Evolutionary conservation across 2,797 vertebrate species (phyloP).

Genomic region (Florisuga fusca): DNA sequence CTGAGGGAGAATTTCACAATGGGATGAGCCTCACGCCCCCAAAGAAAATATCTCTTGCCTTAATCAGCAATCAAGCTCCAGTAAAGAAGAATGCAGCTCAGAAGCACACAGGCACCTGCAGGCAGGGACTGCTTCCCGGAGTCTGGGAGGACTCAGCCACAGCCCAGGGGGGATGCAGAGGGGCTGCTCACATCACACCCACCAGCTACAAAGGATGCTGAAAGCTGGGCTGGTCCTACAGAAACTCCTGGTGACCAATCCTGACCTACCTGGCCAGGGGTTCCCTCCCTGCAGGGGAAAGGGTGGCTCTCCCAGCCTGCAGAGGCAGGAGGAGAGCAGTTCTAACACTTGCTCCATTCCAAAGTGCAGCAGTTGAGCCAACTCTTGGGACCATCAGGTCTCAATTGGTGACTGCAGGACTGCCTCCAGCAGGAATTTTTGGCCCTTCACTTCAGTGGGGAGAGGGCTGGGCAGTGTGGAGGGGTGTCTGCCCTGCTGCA

Average conservation of each 20-base stretch:
- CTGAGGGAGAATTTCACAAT: constrained; percentile 31
- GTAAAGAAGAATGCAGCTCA: background rate
- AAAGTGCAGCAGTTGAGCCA: background rate
- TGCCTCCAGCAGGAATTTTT: background rate
- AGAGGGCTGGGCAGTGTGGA: background rate
- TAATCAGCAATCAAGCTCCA: background rate
- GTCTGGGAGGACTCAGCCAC: background rate
- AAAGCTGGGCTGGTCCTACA: background rate
- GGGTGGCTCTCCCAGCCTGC: background rate
- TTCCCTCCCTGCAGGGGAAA: background rate
- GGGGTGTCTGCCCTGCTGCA: background rate
- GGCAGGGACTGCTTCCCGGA: background rate
- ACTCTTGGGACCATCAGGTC: background rate
- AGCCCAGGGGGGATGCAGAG: background rate
- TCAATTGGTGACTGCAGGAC: background rate
- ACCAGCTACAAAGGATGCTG: background rate
- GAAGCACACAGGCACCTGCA: background rate
- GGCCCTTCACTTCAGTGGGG: background rate
- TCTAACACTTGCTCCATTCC: background rate
- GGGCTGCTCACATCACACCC: background rate
- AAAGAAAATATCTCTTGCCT: constrained; percentile 22
- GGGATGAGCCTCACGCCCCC: background rate
- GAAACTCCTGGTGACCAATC: background rate
- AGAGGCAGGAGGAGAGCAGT: background rate
- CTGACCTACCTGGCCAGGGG: background rate